These are phyloP conservation scores for Apostichopus parvimensis DNA, from an alignment of 35 echinoderm and acorn worm species.

Conservation along the genomic window DNA sequence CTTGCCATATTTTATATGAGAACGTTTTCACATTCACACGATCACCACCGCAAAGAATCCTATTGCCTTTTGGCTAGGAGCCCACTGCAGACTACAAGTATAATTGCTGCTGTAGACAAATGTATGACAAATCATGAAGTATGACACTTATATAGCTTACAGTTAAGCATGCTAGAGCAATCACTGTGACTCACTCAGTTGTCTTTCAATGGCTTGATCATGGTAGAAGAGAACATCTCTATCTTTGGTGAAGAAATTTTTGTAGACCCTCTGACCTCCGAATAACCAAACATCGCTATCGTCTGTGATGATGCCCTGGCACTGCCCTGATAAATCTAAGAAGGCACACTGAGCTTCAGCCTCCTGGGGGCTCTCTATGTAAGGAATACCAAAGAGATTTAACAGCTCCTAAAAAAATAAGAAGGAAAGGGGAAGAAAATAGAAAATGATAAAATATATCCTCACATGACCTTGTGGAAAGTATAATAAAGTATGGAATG, in stretches of 20 bases:
- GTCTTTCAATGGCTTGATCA: constrained; percentile 65
- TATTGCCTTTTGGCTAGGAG: too few relatives aligned
- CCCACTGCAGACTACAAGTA: too few relatives aligned
- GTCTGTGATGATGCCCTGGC: constrained; percentile 87
- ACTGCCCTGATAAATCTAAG: constrained; percentile 74
- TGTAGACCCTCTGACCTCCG: constrained; percentile 86
- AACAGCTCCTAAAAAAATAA: constrained; percentile 70
- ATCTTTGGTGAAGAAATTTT: constrained; percentile 86
- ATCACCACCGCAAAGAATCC: too few relatives aligned
- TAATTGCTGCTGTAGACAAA: too few relatives aligned
- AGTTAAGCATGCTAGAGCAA: too few relatives aligned
- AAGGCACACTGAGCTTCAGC: constrained; percentile 97
- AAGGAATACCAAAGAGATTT: constrained; percentile 87
- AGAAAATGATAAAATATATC: not conserved
- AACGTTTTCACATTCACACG: too few relatives aligned
- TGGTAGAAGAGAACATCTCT: constrained; percentile 83
- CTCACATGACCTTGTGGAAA: not conserved
- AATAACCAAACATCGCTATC: constrained; percentile 99
- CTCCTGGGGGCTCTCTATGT: constrained; percentile 88
- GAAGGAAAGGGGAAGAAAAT: not conserved
- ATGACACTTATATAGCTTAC: too few relatives aligned
- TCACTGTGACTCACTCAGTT: constrained; percentile 68
- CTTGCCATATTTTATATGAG: too few relatives aligned
- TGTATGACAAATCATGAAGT: too few relatives aligned
- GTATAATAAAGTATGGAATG: too few relatives aligned